phyloP scores from a whole-genome alignment of 2,888 invertebrate species.

The Rhogogaster chlorosoma region DNA sequence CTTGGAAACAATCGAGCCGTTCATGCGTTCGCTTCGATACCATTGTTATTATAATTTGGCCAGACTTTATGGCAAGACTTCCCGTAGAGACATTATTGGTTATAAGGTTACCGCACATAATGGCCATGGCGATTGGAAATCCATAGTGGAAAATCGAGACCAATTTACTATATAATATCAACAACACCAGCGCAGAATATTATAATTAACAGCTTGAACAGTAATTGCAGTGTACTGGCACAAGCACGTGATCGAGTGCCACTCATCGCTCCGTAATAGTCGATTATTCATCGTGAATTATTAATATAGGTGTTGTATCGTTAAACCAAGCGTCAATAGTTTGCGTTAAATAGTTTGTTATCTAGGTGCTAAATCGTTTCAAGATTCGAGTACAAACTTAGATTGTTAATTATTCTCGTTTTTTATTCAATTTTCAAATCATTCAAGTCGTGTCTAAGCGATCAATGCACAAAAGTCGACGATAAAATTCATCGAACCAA shows the following conservation, averaged over 20 bases:
- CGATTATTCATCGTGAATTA: slow-evolving; percentile 44
- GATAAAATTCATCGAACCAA: background rate
- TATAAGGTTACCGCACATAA: background rate
- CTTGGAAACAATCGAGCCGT: background rate
- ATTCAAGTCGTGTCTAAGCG: background rate
- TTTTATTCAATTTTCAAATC: background rate
- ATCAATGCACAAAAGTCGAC: background rate
- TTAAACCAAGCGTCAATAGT: background rate
- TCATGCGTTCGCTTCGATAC: background rate
- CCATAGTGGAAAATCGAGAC: background rate
- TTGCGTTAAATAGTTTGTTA: slow-evolving; percentile 22
- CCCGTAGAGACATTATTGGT: background rate
- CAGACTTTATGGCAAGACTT: background rate
- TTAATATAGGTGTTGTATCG: slow-evolving; percentile 2
- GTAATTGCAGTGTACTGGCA: slow-evolving; percentile 19
- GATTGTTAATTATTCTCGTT: background rate
- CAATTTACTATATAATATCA: slow-evolving; percentile 38
- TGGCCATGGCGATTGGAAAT: slow-evolving; percentile 5
- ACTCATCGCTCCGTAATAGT: slow-evolving; percentile 35
- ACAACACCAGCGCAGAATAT: slow-evolving; percentile 19
- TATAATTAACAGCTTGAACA: slow-evolving; percentile 38
- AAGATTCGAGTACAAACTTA: background rate
- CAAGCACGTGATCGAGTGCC: slow-evolving; percentile 37
- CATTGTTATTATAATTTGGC: background rate
- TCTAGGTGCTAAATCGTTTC: background rate